These are phyloP conservation scores for Rotaria macrura DNA, from an alignment of 2,888 invertebrate species.

Conservation along the genomic window DNA sequence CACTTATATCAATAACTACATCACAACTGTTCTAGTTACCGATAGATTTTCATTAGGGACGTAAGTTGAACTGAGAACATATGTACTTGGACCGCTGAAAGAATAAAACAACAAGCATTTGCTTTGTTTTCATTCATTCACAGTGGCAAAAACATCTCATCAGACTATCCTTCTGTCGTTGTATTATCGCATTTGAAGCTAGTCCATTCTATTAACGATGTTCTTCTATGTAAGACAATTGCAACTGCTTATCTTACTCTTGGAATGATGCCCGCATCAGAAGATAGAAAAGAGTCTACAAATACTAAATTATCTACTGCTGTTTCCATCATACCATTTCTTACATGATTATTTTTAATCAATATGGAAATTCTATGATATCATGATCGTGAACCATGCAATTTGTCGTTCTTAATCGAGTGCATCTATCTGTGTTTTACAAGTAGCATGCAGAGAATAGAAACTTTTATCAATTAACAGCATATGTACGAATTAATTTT, in stretches of 20 bases:
- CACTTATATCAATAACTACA: neutral
- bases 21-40: neutral
- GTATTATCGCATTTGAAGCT: neutral
- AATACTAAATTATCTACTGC: neutral
- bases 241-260: neutral
- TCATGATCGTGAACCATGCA: neutral
- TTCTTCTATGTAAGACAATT: neutral
- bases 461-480: neutral
- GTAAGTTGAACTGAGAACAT: neutral
- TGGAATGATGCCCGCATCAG: neutral
- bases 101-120: too few species aligned
- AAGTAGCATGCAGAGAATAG: neutral
- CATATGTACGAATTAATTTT: neutral
- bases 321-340: neutral
- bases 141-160: too few species aligned
- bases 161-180: neutral
- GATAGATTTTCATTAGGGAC: too few species aligned
- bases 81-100: too few species aligned
- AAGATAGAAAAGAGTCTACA: neutral
- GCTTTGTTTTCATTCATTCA: too few species aligned
- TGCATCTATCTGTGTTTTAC: neutral
- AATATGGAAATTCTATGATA: neutral
- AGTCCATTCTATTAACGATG: neutral
- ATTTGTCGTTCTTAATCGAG: neutral
- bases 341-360: neutral